Conservation (phyloP, 2,113 vertebrate genomes). For the Arenaria interpres region DNA sequence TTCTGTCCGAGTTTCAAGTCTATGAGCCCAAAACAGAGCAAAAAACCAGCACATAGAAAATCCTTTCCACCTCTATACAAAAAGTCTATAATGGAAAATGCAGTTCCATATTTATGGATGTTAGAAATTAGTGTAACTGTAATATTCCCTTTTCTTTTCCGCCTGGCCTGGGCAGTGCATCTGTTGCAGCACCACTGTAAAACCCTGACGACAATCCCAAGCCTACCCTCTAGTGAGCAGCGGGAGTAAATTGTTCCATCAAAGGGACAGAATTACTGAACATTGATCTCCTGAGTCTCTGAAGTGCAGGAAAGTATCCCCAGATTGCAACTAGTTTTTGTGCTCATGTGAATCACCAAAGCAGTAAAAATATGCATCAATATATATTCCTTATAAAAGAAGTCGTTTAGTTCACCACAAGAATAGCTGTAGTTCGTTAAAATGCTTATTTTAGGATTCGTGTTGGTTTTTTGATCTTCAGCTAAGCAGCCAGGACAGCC, state of each 20-base stretch:
- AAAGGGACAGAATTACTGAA: not conserved
- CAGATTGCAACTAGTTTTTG: not conserved
- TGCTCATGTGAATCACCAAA: not conserved
- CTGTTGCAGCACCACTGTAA: not conserved
- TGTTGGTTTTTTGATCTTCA: not conserved
- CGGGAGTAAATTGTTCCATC: slow-evolving; percentile 17
- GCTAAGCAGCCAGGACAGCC: not conserved
- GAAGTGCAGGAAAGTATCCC: not conserved
- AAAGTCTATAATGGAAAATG: not conserved
- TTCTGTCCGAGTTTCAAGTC: not conserved
- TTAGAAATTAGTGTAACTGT: not conserved
- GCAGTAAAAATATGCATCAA: not conserved
- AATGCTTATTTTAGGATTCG: not conserved
- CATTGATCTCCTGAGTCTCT: not conserved
- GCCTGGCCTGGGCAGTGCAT: not conserved
- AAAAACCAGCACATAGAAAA: not conserved
- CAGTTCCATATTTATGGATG: not conserved
- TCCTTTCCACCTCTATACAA: not conserved
- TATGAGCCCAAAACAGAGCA: not conserved
- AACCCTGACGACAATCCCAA: slow-evolving; percentile 48
- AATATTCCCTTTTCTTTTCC: not conserved
- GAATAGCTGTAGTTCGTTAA: not conserved
- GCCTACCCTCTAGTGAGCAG: slow-evolving; percentile 71
- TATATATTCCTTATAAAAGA: not conserved
- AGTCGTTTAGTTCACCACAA: not conserved